Conservation (phyloP, 2,797 vertebrate genomes). For the Danio aesculapii region DNA sequence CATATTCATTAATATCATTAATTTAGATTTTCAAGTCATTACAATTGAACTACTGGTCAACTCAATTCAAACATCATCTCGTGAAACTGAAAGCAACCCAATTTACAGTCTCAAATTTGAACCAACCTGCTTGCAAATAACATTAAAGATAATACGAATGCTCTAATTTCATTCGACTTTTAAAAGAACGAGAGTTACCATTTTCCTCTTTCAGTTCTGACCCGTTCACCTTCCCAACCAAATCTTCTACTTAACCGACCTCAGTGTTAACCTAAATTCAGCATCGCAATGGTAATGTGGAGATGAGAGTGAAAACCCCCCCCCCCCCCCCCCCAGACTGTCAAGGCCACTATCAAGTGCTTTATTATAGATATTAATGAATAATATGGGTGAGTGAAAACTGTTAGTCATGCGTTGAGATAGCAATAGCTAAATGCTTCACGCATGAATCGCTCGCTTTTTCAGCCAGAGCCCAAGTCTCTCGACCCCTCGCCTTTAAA, state of each 20-base stretch:
- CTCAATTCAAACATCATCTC: neutral
- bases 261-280: slow-evolving; percentile 49
- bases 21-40: neutral
- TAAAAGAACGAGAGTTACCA: neutral
- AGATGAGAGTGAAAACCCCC: too few relatives aligned
- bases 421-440: slow-evolving; percentile 70
- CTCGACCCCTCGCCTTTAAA: slow-evolving; percentile 60
- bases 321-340: too few relatives aligned
- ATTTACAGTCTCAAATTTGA: neutral
- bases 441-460: slow-evolving; percentile 67
- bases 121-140: neutral
- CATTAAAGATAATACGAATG: too few relatives aligned
- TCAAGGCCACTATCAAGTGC: slow-evolving; percentile 63
- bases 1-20: neutral
- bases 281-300: slow-evolving; percentile 43
- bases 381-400: slow-evolving; percentile 70
- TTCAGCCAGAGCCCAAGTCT: slow-evolving; percentile 52
- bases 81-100: too few relatives aligned
- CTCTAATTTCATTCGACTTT: neutral
- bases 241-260: slow-evolving; percentile 35
- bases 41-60: neutral
- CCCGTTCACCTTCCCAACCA: slow-evolving; percentile 35
- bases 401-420: slow-evolving; percentile 72
- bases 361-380: slow-evolving; percentile 72
- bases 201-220: neutral